Evolutionary conservation across 2,797 vertebrate species (phyloP).

Genomic region (Phataginus tetradactyla): DNA sequence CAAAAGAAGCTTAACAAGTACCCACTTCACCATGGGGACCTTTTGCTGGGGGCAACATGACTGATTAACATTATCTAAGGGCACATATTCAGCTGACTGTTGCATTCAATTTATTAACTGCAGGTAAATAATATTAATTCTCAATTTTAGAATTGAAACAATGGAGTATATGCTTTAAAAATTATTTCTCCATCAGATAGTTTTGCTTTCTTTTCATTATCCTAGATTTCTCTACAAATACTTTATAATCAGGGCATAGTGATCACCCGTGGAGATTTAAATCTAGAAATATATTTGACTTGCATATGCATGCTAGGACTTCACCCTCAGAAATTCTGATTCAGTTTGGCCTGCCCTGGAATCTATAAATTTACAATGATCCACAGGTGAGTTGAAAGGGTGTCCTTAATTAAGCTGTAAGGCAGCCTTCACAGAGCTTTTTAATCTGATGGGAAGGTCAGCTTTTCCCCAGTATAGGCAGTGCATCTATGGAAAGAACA

Average conservation of each 20-base stretch:
- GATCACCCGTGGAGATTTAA: not conserved
- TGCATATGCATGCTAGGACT: not conserved
- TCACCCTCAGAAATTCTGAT: not conserved
- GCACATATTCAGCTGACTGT: not conserved
- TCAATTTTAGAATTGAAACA: conserved; percentile 18
- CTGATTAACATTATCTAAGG: not conserved
- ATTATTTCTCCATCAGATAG: not conserved
- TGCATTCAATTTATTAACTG: not conserved
- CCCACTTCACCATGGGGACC: not conserved
- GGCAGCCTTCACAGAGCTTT: not conserved
- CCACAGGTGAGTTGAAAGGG: not conserved
- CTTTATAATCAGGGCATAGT: not conserved
- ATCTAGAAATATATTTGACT: not conserved
- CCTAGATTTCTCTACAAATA: not conserved
- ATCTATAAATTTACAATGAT: not conserved
- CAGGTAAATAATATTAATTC: not conserved
- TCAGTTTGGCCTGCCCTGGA: not conserved
- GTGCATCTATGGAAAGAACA: not conserved
- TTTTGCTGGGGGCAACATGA: not conserved
- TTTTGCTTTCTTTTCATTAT: not conserved
- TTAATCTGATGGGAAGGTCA: not conserved
- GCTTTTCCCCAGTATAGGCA: not conserved
- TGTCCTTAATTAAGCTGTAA: not conserved
- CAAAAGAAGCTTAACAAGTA: not conserved
- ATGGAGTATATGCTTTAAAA: not conserved